Base-by-base conservation (phyloP, 2,113 vertebrate genomes). In the Addax nasomaculatus region DNA sequence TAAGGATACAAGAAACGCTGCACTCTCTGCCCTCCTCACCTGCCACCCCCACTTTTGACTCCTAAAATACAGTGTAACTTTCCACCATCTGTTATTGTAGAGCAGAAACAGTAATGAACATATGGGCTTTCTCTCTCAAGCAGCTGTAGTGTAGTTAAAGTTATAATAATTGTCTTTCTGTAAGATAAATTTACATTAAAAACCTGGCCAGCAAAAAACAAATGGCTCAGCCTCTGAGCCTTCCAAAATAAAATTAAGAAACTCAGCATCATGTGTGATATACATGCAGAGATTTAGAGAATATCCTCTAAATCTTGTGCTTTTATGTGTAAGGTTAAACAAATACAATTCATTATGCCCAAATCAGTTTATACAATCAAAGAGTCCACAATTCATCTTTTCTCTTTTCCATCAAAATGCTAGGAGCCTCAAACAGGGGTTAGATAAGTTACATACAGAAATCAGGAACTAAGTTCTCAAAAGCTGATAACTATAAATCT, bases 131-230 rank as follows among this genome's bases (percentile, higher is more conserved):
- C 98, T 98, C 99, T 99, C 98, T 98, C 98, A 98, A 98, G 98
- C 99, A 99, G 99, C 99, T 99, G 99, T 97, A 98, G 98, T 98
- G 98, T 99, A 99, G 98, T 99, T 99, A 99, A 99, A 99, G 98
- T 98, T 99, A 99, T 99, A 99, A 99, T 99, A 99, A 99, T 98
- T 99, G 98, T 97, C 98, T 99, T 98, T 98, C 97, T 98, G 97
- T 98, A 99, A 99, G 98, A 99, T 99, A 99, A 98, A 98, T 99
- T 99, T 99, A 98, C 99, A 98, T 98, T 98, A 98, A 98, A 99
- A 99, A 98, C 95, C 97, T 90, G 96, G 97, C 96, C 98, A 98
- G 96, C 98, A 97, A 99, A 98, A 97, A 98, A 98, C 97, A 98
- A 98, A 98, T 97, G 84, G 97, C 97, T 96, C 78, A 96, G 95